Conservation (phyloP, 1,140 invertebrate species). For the Zaprionus nigranus region DNA sequence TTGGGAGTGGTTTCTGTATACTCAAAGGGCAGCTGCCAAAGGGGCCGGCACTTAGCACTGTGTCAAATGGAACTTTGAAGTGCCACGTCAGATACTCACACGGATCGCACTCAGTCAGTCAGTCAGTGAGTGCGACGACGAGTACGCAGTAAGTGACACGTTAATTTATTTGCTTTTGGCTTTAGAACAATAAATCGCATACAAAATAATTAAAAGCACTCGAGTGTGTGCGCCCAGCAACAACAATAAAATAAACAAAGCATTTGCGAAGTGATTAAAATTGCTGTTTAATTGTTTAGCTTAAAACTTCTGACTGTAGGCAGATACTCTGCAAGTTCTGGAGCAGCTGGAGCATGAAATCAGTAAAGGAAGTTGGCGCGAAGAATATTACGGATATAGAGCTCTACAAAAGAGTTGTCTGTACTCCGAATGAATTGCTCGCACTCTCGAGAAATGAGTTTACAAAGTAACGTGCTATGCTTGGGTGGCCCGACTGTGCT, state of each 20-base stretch:
- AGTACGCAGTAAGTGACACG: slow-evolving; percentile 66
- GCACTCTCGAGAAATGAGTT: background rate
- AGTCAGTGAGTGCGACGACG: background rate
- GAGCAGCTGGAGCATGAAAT: slow-evolving; percentile 31
- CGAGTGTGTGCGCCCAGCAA: slow-evolving; percentile 63
- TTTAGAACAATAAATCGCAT: slow-evolving; percentile 71
- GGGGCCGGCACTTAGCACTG: slow-evolving; percentile 19
- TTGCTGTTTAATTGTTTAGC: slow-evolving; percentile 56
- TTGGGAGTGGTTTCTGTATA: slow-evolving; percentile 1
- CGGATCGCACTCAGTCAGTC: background rate
- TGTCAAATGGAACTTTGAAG: slow-evolving; percentile 44
- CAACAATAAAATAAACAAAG: slow-evolving; percentile 52
- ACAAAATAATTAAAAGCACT: slow-evolving; percentile 76
- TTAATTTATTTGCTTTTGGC: slow-evolving; percentile 78
- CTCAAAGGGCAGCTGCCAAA: background rate
- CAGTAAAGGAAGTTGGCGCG: slow-evolving; percentile 8
- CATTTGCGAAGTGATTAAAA: slow-evolving; percentile 54
- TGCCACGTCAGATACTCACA: slow-evolving; percentile 20
- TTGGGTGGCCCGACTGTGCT: slow-evolving; percentile 24
- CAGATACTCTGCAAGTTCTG: slow-evolving; percentile 6
- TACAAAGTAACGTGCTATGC: background rate
- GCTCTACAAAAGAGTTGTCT: background rate
- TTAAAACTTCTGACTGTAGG: slow-evolving; percentile 26
- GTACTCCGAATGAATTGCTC: background rate
- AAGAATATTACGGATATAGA: background rate